Evolutionary conservation across 2,797 vertebrate species (phyloP).

Genomic region (Peromyscus attwateri): DNA sequence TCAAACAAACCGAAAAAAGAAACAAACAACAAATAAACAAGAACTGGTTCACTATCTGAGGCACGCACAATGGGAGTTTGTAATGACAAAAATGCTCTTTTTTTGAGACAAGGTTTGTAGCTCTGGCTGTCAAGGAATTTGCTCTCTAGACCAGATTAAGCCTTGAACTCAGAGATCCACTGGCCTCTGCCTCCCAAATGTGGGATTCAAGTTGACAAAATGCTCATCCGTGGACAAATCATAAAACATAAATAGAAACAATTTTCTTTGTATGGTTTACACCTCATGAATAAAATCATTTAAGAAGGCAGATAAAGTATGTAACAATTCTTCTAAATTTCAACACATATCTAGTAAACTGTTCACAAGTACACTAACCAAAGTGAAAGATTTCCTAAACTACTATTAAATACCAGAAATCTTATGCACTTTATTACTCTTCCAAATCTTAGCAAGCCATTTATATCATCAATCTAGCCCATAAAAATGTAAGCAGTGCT

Average conservation of each 20-base stretch:
- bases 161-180: background rate
- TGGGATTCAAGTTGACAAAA: background rate
- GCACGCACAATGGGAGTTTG: background rate
- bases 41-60: background rate
- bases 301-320: constrained; percentile 38
- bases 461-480: constrained; percentile 46
- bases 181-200: background rate
- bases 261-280: constrained; percentile 1
- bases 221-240: constrained; percentile 39
- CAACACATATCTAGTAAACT: constrained; percentile 20
- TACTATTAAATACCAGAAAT: constrained; percentile 33
- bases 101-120: background rate
- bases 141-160: background rate
- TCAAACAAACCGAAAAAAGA: background rate
- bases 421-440: constrained; percentile 40
- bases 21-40: background rate
- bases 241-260: constrained; percentile 42
- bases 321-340: constrained; percentile 25
- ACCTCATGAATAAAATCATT: constrained; percentile 34
- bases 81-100: background rate
- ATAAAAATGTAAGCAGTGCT: background rate
- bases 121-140: background rate
- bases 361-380: constrained; percentile 37
- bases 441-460: constrained; percentile 58
- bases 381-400: constrained; percentile 34